A percentile compares a stretch with the other conserved stretches of the same genome.
Conservation (phyloP, 1,140 invertebrate genomes). For the Octopus sinensis region DNA sequence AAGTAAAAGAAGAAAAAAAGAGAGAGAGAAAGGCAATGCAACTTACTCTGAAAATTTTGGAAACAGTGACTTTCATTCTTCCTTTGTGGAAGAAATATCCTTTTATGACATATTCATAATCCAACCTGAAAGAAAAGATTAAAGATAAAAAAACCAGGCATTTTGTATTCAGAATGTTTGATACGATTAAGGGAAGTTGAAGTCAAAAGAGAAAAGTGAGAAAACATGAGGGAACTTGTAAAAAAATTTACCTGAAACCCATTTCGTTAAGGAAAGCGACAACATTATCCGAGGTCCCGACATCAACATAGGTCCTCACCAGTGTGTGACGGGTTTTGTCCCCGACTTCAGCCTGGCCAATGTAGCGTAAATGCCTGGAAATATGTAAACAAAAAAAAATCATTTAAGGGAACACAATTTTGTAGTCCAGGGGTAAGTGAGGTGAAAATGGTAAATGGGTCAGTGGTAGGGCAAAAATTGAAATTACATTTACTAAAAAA, state of each 20-base stretch:
- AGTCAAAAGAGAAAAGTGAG: background rate
- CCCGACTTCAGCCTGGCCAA: constrained; percentile 83
- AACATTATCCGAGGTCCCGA: constrained; percentile 82
- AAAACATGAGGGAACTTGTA: background rate
- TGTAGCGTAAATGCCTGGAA: constrained; percentile 81
- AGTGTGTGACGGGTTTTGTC: constrained; percentile 87
- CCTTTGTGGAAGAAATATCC: constrained; percentile 96
- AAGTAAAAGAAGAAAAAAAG: too few species aligned
- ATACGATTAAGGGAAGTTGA: too few species aligned
- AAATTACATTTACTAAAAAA: too few species aligned
- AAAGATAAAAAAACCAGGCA: background rate
- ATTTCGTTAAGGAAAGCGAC: constrained; percentile 89
- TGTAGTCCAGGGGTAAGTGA: too few species aligned
- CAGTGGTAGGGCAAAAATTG: too few species aligned
- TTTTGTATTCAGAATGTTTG: background rate
- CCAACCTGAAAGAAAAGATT: constrained; percentile 57
- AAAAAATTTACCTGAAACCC: constrained; percentile 63
- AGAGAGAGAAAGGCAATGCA: background rate
- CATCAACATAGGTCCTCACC: constrained; percentile 85
- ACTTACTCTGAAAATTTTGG: constrained; percentile 81
- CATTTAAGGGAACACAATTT: too few species aligned
- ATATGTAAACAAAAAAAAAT: constrained; percentile 7
- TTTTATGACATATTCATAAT: constrained; percentile 90
- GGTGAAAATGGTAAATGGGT: too few species aligned
- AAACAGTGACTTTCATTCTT: constrained; percentile 93